Percentiles rank a stretch among this genome's conserved stretches.
phyloP scores from a whole-genome alignment of 2,888 invertebrate species.

The Spilarctia lutea region DNA sequence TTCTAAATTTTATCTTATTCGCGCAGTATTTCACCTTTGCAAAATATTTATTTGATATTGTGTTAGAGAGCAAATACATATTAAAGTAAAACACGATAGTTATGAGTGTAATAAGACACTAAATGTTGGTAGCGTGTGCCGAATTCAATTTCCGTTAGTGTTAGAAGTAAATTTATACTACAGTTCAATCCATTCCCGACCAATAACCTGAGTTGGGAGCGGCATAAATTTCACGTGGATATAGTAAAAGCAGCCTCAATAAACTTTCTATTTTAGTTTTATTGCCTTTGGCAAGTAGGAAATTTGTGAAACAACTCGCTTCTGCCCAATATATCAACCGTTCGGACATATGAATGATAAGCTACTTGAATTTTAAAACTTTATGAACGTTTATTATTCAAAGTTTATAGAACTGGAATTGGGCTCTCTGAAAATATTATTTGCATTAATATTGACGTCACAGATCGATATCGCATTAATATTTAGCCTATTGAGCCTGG shows the following conservation, averaged over 20 bases:
- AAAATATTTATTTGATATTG: not conserved
- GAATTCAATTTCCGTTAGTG: conserved; percentile 56
- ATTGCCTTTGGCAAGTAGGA: conserved; percentile 55
- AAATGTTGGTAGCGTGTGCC: conserved; percentile 36
- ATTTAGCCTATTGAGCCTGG: conserved; percentile 12
- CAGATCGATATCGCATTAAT: conserved; percentile 18
- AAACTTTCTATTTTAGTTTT: conserved; percentile 69
- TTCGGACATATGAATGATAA: conserved; percentile 41
- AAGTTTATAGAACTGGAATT: conserved; percentile 22
- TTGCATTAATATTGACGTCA: conserved; percentile 17
- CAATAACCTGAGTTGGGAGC: conserved; percentile 53
- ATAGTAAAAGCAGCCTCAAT: conserved; percentile 60
- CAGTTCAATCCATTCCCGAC: conserved; percentile 54
- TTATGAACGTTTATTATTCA: conserved; percentile 40
- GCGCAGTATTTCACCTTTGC: not conserved
- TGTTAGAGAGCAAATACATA: not conserved
- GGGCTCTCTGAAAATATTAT: conserved; percentile 13
- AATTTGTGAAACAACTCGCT: conserved; percentile 55
- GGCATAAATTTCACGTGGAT: conserved; percentile 59
- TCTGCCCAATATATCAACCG: conserved; percentile 42
- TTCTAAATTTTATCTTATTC: not conserved
- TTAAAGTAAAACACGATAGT: conserved; percentile 14
- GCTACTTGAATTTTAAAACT: conserved; percentile 28
- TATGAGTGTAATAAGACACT: conserved; percentile 19
- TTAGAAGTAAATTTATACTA: conserved; percentile 54